A percentile compares a stretch with the other conserved stretches of the same genome.
phyloP scores from a whole-genome alignment of 2,797 vertebrate genomes.

The Dipus sagitta region DNA sequence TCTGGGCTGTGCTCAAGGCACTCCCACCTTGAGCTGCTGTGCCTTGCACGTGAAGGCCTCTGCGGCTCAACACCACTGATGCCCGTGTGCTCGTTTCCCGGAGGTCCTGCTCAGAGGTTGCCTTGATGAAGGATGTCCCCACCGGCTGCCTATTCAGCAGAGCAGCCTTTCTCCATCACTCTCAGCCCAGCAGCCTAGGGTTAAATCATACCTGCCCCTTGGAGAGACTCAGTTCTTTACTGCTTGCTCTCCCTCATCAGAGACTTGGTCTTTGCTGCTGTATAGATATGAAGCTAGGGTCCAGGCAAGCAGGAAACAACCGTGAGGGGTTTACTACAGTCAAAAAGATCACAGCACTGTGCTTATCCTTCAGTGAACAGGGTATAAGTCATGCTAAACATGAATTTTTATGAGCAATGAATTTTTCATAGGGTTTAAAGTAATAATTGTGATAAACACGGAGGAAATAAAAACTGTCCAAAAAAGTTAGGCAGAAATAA shows the following conservation, averaged over 20 bases:
- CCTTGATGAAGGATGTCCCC: neutral
- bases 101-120: neutral
- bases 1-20: neutral
- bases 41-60: neutral
- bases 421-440: conserved; percentile 40
- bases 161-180: neutral
- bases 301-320: neutral
- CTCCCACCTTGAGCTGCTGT: neutral
- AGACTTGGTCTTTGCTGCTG: neutral
- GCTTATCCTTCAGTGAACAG: neutral
- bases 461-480: conserved; percentile 30
- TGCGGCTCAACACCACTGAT: neutral
- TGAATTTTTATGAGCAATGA: conserved; percentile 13
- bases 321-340: neutral
- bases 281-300: neutral
- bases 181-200: neutral
- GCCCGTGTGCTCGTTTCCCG: neutral
- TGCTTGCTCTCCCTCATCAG: neutral
- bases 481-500: conserved; percentile 56
- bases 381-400: neutral
- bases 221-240: neutral
- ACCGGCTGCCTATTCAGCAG: neutral
- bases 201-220: neutral
- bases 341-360: neutral
- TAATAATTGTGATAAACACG: conserved; percentile 29